Conservation (phyloP, 53 echinoderm and acorn worm genomes). For the Hippasteria phrygiana region DNA sequence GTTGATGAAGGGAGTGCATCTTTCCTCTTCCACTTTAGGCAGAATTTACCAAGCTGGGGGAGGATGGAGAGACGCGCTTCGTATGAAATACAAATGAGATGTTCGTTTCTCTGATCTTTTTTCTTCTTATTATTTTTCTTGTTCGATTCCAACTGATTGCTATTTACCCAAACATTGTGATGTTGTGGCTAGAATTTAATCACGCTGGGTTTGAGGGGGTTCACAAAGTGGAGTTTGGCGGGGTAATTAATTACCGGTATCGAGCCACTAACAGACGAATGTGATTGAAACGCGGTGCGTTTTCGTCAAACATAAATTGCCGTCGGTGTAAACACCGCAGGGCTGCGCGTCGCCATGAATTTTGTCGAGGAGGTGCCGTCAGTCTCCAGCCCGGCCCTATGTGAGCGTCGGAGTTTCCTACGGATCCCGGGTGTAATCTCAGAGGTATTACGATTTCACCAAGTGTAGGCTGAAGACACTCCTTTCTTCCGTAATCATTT, state of each 20-base stretch:
- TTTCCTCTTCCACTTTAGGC: not conserved
- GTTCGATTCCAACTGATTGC: slow-evolving; percentile 11
- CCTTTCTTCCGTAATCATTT: too few species aligned
- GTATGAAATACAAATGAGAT: not conserved
- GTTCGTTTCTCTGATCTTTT: too few species aligned
- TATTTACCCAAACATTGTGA: slow-evolving; percentile 21
- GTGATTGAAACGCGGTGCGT: not conserved
- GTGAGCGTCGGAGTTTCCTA: too few species aligned
- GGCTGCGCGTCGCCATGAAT: too few species aligned
- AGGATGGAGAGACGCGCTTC: not conserved
- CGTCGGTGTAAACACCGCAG: not conserved
- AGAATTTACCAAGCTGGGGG: not conserved
- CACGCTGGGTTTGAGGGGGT: not conserved
- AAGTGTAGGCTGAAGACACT: too few species aligned
- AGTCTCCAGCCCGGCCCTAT: too few species aligned
- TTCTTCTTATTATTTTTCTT: slow-evolving; percentile 2
- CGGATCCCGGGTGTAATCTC: too few species aligned
- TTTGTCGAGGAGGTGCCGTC: too few species aligned
- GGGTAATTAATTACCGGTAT: not conserved
- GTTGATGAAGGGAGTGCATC: not conserved
- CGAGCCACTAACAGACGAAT: not conserved
- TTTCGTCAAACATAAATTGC: not conserved
- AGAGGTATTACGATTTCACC: too few species aligned
- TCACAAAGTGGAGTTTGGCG: not conserved
- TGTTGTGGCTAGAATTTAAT: not conserved